Percentiles rank a stretch among this genome's conserved stretches.
Evolutionary conservation across 1,140 invertebrate genomes (phyloP).

Genomic region (Temnothorax curvispinosus): DNA sequence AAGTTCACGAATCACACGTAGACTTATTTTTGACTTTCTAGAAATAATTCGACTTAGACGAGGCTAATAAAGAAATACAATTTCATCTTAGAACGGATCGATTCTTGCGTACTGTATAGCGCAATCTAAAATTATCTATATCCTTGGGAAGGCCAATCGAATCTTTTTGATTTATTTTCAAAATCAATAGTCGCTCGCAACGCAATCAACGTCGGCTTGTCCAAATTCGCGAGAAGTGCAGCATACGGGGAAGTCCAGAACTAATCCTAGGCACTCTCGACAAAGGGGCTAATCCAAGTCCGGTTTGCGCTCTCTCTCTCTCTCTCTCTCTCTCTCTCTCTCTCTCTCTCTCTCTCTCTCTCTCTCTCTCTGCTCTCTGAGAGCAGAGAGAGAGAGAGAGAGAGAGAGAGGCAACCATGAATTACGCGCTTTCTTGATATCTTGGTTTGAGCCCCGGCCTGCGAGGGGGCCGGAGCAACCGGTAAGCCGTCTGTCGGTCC

Average conservation of each 20-base stretch:
- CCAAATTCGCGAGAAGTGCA: constrained; percentile 21
- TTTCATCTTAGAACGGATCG: neutral
- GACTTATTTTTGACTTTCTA: neutral
- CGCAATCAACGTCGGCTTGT: neutral
- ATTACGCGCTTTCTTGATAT: constrained; percentile 78
- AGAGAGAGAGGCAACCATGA: constrained; percentile 62
- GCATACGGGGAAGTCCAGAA: neutral
- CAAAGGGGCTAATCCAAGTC: constrained; percentile 26
- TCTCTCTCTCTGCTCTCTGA: too few relatives aligned
- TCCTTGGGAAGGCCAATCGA: neutral
- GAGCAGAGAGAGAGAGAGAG: too few relatives aligned
- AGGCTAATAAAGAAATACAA: neutral
- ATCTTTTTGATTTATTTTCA: neutral
- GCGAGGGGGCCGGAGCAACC: constrained; percentile 50
- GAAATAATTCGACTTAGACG: neutral
- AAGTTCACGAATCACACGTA: neutral
- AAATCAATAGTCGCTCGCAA: neutral
- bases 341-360: too few relatives aligned
- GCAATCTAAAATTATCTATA: neutral
- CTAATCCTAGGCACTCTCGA: constrained; percentile 13
- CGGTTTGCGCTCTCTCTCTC: constrained; percentile 32
- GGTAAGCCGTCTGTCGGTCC: constrained; percentile 73
- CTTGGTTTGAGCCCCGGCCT: constrained; percentile 70
- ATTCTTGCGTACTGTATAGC: neutral
- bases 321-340: too few relatives aligned